Percentiles rank a stretch among this genome's conserved stretches.
Conservation (phyloP, 2,797 vertebrate genomes). For the Pelobates cultripes region DNA sequence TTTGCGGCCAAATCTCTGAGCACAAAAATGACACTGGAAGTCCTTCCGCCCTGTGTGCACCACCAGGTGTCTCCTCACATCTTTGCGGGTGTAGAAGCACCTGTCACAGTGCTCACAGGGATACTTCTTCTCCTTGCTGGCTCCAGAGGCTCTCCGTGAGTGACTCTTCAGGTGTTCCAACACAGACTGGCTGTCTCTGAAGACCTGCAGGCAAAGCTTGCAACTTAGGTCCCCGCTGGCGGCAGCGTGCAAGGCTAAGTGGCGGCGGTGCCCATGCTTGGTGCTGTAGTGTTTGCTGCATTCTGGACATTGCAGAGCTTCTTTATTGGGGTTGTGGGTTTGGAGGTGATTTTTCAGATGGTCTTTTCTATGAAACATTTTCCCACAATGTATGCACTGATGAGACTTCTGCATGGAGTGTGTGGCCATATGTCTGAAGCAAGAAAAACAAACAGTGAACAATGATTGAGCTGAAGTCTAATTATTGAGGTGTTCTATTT, state of each 20-base stretch:
- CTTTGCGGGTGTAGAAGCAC: conserved; percentile 98
- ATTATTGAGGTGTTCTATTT: too few species aligned
- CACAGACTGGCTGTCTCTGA: conserved; percentile 90
- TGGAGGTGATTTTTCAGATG: conserved; percentile 99
- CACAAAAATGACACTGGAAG: conserved; percentile 98
- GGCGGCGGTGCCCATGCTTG: conserved; percentile 97
- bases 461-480: too few species aligned
- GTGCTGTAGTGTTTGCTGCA: conserved; percentile 99
- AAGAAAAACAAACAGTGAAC: conserved; percentile 78
- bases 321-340: conserved; percentile 98
- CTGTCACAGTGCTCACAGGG: conserved; percentile 96
- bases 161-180: conserved; percentile 97
- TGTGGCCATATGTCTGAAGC: conserved; percentile 98
- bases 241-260: conserved; percentile 94
- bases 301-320: conserved; percentile 94
- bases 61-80: conserved; percentile 96
- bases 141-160: conserved; percentile 91
- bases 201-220: conserved; percentile 94
- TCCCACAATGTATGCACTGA: conserved; percentile 99
- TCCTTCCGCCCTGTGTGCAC: conserved; percentile 99
- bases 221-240: conserved; percentile 97
- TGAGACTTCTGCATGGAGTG: conserved; percentile 99
- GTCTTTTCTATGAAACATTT: conserved; percentile 99
- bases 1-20: conserved; percentile 96
- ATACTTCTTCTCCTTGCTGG: conserved; percentile 95